phyloP scores from a whole-genome alignment of 2,797 vertebrate species.

The Taeniopygia guttata region DNA sequence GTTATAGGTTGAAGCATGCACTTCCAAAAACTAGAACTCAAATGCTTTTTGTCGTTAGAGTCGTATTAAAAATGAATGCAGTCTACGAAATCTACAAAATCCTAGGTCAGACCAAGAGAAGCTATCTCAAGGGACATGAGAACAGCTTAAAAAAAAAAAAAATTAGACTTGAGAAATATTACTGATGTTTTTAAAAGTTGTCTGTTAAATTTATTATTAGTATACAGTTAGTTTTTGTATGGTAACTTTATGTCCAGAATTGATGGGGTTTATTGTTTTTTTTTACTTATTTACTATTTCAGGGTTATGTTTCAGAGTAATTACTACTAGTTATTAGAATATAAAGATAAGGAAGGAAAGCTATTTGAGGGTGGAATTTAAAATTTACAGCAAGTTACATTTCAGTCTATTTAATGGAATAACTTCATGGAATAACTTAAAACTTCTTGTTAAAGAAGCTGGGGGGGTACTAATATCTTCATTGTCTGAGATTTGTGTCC shows the following conservation, averaged over 20 bases:
- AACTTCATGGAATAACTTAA: background rate
- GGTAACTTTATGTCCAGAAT: background rate
- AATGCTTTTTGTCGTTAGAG: background rate
- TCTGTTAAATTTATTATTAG: background rate
- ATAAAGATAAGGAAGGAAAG: background rate
- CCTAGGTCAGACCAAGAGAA: background rate
- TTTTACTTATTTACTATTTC: background rate
- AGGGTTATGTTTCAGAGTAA: background rate
- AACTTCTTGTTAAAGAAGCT: background rate
- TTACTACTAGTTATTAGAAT: background rate
- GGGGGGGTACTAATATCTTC: background rate
- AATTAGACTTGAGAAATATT: background rate
- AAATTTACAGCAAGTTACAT: background rate
- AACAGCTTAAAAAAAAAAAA: background rate
- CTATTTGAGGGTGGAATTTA: background rate
- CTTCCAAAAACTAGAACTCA: background rate
- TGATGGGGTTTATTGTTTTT: background rate
- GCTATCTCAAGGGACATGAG: background rate
- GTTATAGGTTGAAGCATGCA: background rate
- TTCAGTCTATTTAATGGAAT: background rate
- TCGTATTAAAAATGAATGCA: background rate
- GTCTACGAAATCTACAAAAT: background rate
- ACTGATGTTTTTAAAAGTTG: background rate
- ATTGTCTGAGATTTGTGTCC: background rate
- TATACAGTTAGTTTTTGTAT: background rate